Evolutionary conservation across 2,888 invertebrate genomes (phyloP).

Genomic region (Aleiodes alternator): DNA sequence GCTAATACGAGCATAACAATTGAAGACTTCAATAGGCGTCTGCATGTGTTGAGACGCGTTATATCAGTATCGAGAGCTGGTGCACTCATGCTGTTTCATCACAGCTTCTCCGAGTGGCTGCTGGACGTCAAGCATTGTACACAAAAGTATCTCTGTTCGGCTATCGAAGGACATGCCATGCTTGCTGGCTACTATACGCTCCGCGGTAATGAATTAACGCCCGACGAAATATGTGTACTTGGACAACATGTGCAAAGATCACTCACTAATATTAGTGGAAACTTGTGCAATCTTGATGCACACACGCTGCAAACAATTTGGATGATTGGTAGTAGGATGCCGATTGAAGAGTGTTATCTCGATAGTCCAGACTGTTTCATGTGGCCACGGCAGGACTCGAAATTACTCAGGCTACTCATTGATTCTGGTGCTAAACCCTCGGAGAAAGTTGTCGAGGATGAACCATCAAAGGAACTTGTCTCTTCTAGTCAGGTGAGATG

Average conservation of each 20-base stretch:
- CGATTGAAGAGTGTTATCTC: conserved; percentile 69
- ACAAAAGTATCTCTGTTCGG: conserved; percentile 92
- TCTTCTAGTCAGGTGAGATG: conserved; percentile 74
- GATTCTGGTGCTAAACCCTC: conserved; percentile 83
- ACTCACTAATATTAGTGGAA: conserved; percentile 67
- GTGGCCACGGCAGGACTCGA: conserved; percentile 79
- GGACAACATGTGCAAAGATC: conserved; percentile 74
- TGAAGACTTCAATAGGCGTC: conserved; percentile 88
- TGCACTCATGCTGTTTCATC: conserved; percentile 88
- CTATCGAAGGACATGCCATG: conserved; percentile 91
- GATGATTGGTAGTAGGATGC: conserved; percentile 83
- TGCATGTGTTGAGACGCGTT: conserved; percentile 85
- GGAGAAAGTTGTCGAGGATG: conserved; percentile 73
- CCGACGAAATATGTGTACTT: conserved; percentile 86
- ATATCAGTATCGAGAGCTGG: conserved; percentile 80
- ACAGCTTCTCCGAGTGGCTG: conserved; percentile 96
- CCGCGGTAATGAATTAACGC: conserved; percentile 82
- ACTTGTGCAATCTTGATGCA: conserved; percentile 75
- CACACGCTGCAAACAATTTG: conserved; percentile 86
- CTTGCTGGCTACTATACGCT: conserved; percentile 89
- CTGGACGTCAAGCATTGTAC: conserved; percentile 99
- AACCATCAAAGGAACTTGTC: conserved; percentile 72
- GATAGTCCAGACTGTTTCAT: conserved; percentile 72
- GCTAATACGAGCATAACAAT: conserved; percentile 86
- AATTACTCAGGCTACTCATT: conserved; percentile 83